phyloP scores from a whole-genome alignment of 2,113 vertebrate genomes.

The Atlantisia rogersi region DNA sequence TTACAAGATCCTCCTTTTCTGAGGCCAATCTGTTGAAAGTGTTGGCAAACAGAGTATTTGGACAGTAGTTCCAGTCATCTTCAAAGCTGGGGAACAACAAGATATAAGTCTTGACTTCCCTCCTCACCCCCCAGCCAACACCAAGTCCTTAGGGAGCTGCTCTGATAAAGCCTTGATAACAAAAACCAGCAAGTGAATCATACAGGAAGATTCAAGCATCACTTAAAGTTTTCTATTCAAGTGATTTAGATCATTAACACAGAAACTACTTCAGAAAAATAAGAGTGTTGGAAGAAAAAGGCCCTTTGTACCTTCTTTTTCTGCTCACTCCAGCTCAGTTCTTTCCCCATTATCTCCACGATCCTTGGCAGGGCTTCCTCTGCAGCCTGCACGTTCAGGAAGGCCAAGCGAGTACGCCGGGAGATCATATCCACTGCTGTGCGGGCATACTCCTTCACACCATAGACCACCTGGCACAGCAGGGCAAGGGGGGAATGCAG shows the following conservation, averaged over 20 bases:
- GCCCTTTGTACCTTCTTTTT: conserved; percentile 80
- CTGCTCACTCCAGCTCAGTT: conserved; percentile 89
- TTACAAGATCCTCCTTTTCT: background rate
- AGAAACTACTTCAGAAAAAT: background rate
- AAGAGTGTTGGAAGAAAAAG: background rate
- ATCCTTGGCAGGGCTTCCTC: conserved; percentile 93
- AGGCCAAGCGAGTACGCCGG: conserved; percentile 90
- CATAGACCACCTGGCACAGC: conserved; percentile 85
- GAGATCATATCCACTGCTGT: conserved; percentile 93
- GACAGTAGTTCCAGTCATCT: background rate
- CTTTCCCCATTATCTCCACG: conserved; percentile 92
- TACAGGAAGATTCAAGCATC: background rate
- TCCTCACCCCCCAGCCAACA: background rate
- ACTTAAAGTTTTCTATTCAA: background rate
- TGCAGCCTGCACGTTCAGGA: conserved; percentile 95
- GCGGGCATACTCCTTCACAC: conserved; percentile 93
- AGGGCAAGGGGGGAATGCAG: too few relatives aligned
- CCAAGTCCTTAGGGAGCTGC: background rate
- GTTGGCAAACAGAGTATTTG: background rate
- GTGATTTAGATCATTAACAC: background rate
- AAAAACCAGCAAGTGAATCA: background rate
- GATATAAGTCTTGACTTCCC: background rate
- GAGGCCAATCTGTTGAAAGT: background rate
- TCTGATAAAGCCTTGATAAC: background rate
- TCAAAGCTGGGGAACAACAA: background rate